phyloP scores from a whole-genome alignment of 2,113 vertebrate species.

The Mystacornis crossleyi region DNA sequence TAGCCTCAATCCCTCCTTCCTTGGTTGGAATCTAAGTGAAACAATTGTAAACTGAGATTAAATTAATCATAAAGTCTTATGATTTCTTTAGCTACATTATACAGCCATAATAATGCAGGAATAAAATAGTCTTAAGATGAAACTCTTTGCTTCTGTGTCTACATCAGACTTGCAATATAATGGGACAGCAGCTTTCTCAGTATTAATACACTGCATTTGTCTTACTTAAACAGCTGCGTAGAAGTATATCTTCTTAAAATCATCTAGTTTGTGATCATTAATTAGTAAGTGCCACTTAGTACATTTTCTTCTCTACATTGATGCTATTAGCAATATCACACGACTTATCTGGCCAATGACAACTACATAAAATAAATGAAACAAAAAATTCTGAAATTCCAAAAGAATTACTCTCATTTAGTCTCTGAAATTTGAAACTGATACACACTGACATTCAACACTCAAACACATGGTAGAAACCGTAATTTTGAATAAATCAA shows the following conservation, averaged over 20 bases:
- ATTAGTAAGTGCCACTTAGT: not conserved
- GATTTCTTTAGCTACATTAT: not conserved
- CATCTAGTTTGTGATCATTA: not conserved
- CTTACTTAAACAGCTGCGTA: not conserved
- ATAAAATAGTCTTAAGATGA: not conserved
- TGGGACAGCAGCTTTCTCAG: not conserved
- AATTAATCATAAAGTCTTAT: not conserved
- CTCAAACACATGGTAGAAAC: not conserved
- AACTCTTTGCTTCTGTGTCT: not conserved
- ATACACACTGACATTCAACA: not conserved
- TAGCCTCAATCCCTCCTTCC: not conserved
- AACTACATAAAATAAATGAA: not conserved
- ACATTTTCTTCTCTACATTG: not conserved
- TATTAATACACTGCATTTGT: not conserved
- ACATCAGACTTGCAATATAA: not conserved
- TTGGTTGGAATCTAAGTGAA: not conserved
- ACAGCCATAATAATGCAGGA: not conserved
- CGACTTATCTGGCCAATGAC: not conserved
- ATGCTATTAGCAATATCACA: not conserved
- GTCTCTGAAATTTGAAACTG: not conserved
- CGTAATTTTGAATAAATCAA: not conserved
- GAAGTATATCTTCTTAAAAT: not conserved
- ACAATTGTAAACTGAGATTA: not conserved
- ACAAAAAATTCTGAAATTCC: not conserved
- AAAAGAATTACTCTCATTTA: not conserved